Conservation (phyloP, 2,888 invertebrate genomes). For the Aplocera efformata region DNA sequence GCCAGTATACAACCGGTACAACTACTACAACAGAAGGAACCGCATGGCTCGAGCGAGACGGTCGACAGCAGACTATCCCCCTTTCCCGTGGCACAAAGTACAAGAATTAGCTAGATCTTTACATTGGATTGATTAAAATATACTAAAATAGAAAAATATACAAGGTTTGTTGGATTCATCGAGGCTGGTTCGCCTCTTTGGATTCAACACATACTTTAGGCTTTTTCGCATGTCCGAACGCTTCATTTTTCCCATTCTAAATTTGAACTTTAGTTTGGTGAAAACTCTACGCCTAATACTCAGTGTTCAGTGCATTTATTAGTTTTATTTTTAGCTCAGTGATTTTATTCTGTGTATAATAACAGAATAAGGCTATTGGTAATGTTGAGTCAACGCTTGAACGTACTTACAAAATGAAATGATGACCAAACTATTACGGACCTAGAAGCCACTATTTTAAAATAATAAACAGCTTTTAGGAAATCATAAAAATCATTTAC, state of each 20-base stretch:
- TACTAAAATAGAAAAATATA: slow-evolving; percentile 30
- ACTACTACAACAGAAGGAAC: slow-evolving; percentile 71
- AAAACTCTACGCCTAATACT: slow-evolving; percentile 56
- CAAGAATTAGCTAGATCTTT: slow-evolving; percentile 84
- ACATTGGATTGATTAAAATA: slow-evolving; percentile 80
- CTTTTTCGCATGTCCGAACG: slow-evolving; percentile 46
- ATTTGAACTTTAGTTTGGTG: slow-evolving; percentile 55
- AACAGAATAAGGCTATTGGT: slow-evolving; percentile 10
- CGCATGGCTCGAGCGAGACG: slow-evolving; percentile 60
- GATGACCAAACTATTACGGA: too few species aligned
- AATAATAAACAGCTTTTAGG: too few species aligned
- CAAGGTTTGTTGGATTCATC: slow-evolving; percentile 71
- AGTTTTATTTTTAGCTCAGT: slow-evolving; percentile 25
- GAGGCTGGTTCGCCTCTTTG: slow-evolving; percentile 65
- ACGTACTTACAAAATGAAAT: too few species aligned
- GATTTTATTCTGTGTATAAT: not conserved
- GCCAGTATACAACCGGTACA: slow-evolving; percentile 71
- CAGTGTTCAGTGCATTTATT: slow-evolving; percentile 53
- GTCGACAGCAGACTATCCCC: slow-evolving; percentile 74
- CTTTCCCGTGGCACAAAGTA: slow-evolving; percentile 90
- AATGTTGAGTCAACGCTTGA: slow-evolving; percentile 7
- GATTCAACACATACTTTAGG: slow-evolving; percentile 66
- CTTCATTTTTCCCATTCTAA: slow-evolving; percentile 57
- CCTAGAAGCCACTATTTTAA: too few species aligned
- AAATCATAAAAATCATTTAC: too few species aligned